Evolutionary conservation across 2,797 vertebrate genomes (phyloP), one percentile per base, ranked within the genome.

Genomic region (Iguana delicatissima): DNA sequence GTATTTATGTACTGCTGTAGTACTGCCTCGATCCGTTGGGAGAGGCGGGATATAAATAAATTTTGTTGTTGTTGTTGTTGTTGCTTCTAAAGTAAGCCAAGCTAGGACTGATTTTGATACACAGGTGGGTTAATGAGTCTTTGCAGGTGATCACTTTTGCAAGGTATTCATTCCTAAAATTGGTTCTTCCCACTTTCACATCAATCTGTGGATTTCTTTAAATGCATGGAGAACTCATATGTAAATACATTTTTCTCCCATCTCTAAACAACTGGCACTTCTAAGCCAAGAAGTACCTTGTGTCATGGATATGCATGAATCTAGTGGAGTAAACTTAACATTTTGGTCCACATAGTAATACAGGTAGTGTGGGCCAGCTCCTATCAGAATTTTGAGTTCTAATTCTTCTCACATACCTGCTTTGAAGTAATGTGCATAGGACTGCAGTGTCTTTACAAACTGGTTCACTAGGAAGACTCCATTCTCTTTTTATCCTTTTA

Each of bases 401-500:
- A 26, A 12, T 26, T 38, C 35, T 24, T 35, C 35, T 7, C 13
- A 14, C 26, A 16, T 80, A 50, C 26, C 50, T 80, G 26, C 79
- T 80, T 18, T 14, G 2, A 29, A 32, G 46, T 52, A 62, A 29
- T 29, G 3, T 77, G 22, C 2, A 55, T 52, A 20, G 12, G 5
- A 6, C 10, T n/a, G 12, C 32, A 2, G 64, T n/a, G 29, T 42
- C 4, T 10, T 88, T 35, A 67, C 12, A 29, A 52, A 82, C 38
- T 55, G 50, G 13, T n/a, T 57, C 20, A 22, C 81, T 82, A 8
- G 24, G 57, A 74, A 59, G 57, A 55, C 42, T 6, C 20, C 3
- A 3, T 35, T 42, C 38, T 46, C 6, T 59, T 5, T 18, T 50
- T 10, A n/a, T 42, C 84, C 57, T 91, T 95, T 16, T 86, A 98